A percentile compares a stretch with the other conserved stretches of the same genome.
Conservation (phyloP, 2,797 vertebrate species). For the Poecilia gillii region DNA sequence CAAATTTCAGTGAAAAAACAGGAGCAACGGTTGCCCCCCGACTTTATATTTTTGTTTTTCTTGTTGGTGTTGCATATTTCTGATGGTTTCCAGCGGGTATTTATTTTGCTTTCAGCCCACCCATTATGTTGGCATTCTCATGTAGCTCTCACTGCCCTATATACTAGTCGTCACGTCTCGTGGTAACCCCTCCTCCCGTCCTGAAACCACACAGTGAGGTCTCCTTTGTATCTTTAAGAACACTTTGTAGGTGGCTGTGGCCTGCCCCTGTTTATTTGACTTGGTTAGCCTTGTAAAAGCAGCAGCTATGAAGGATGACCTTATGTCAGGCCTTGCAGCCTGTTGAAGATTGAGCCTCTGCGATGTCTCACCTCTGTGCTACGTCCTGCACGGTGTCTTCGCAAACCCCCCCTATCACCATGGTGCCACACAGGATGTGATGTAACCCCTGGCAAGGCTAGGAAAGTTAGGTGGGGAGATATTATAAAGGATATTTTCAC, state of each 20-base stretch:
- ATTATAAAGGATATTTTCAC: slow-evolving; percentile 51
- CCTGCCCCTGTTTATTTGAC: slow-evolving; percentile 77
- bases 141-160: slow-evolving; percentile 64
- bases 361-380: slow-evolving; percentile 51
- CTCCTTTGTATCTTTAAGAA: slow-evolving; percentile 71
- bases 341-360: slow-evolving; percentile 50
- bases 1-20: slow-evolving; percentile 1
- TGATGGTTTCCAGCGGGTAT: slow-evolving; percentile 69
- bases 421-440: slow-evolving; percentile 68
- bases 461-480: slow-evolving; percentile 76
- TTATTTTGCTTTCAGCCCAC: slow-evolving; percentile 81
- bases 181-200: slow-evolving; percentile 44
- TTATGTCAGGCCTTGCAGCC: slow-evolving; percentile 67
- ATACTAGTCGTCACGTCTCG: slow-evolving; percentile 58
- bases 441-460: slow-evolving; percentile 79
- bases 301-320: slow-evolving; percentile 74
- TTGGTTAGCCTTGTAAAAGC: slow-evolving; percentile 75
- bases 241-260: slow-evolving; percentile 69
- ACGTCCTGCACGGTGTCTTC: slow-evolving; percentile 53
- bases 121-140: slow-evolving; percentile 81
- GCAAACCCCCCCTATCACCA: slow-evolving; percentile 20
- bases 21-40: slow-evolving; percentile 49
- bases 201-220: slow-evolving; percentile 64
- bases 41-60: slow-evolving; percentile 74
- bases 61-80: slow-evolving; percentile 78